Conservation (phyloP, 2,888 invertebrate species). For the Drosophila anceps region DNA sequence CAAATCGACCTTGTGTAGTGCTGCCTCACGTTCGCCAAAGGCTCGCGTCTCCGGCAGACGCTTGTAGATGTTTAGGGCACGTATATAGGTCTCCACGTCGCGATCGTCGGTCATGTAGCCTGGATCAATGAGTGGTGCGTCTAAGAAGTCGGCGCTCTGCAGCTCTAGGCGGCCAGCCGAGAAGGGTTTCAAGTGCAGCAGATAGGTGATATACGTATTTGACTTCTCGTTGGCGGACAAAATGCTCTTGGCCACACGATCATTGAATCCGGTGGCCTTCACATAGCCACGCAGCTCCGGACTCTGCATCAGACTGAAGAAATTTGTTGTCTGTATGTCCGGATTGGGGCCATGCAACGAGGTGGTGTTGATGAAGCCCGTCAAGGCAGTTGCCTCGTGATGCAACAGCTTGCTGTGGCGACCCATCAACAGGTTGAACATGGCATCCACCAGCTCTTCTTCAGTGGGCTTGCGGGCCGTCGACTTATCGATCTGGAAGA, state of each 20-base stretch:
- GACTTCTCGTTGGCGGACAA: slow-evolving; percentile 80
- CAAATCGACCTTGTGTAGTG: slow-evolving; percentile 89
- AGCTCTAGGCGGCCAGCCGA: slow-evolving; percentile 86
- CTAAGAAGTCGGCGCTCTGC: slow-evolving; percentile 86
- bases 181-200: slow-evolving; percentile 85
- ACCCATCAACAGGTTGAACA: slow-evolving; percentile 86
- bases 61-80: slow-evolving; percentile 82
- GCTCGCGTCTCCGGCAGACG: slow-evolving; percentile 84
- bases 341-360: slow-evolving; percentile 86
- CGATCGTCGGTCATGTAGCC: slow-evolving; percentile 87
- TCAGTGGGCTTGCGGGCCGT: slow-evolving; percentile 83
- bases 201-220: slow-evolving; percentile 81
- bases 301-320: slow-evolving; percentile 85
- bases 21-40: slow-evolving; percentile 84
- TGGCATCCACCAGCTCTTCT: slow-evolving; percentile 84
- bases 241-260: slow-evolving; percentile 81
- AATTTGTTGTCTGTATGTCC: slow-evolving; percentile 87
- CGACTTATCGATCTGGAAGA: slow-evolving; percentile 86
- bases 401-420: slow-evolving; percentile 86
- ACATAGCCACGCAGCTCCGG: slow-evolving; percentile 82
- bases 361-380: slow-evolving; percentile 88
- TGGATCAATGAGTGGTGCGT: slow-evolving; percentile 87
- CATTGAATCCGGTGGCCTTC: slow-evolving; percentile 81
- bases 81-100: slow-evolving; percentile 85
- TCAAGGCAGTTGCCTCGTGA: slow-evolving; percentile 86